These are phyloP conservation scores for Lasaia peninsularis DNA, from an alignment of 1,140 invertebrate species.

Conservation along the genomic window DNA sequence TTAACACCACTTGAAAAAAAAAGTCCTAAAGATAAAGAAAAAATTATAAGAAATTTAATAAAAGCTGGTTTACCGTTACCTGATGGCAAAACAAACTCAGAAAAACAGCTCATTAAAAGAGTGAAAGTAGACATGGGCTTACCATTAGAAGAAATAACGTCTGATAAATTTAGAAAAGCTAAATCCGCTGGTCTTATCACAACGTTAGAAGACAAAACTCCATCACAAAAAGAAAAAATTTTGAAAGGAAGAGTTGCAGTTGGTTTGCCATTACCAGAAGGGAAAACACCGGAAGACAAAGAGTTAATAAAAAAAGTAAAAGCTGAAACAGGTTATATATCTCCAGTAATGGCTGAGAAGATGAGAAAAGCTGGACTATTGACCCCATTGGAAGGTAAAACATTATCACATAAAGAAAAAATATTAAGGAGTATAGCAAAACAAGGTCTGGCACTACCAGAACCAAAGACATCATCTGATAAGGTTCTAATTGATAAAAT, in stretches of 20 bases:
- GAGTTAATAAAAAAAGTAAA: slow-evolving; percentile 30
- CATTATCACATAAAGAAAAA: slow-evolving; percentile 8
- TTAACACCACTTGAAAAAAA: slow-evolving; percentile 44
- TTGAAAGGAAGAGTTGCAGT: slow-evolving; percentile 23
- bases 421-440: neutral
- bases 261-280: slow-evolving; percentile 36
- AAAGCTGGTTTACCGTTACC: slow-evolving; percentile 36
- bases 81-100: slow-evolving; percentile 27
- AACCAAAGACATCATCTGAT: slow-evolving; percentile 14
- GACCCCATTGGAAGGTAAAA: slow-evolving; percentile 15
- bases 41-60: slow-evolving; percentile 35
- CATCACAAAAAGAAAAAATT: slow-evolving; percentile 38
- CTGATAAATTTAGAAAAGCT: slow-evolving; percentile 21
- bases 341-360: neutral
- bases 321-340: slow-evolving; percentile 11
- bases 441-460: neutral
- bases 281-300: slow-evolving; percentile 33
- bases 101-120: slow-evolving; percentile 33
- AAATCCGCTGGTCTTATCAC: slow-evolving; percentile 6
- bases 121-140: slow-evolving; percentile 26
- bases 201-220: slow-evolving; percentile 12
- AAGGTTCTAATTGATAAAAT: slow-evolving; percentile 11
- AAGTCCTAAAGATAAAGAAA: slow-evolving; percentile 37
- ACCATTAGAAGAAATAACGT: slow-evolving; percentile 28
- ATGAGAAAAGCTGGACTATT: slow-evolving; percentile 14